Conservation (phyloP, 2,888 invertebrate genomes). For the Isoperla grammatica region DNA sequence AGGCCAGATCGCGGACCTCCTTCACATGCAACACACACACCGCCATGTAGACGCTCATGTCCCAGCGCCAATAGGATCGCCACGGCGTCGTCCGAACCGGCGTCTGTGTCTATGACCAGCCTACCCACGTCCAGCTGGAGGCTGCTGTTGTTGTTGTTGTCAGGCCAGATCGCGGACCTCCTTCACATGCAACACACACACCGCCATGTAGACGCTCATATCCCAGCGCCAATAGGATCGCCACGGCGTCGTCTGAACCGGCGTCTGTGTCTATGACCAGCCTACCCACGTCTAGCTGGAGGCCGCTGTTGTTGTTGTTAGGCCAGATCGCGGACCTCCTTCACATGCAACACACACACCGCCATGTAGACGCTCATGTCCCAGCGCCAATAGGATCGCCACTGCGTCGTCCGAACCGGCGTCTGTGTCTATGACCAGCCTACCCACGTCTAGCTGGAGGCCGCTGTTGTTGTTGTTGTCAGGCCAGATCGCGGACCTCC, state of each 20-base stretch:
- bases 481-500: too few species aligned
- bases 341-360: slow-evolving; percentile 44
- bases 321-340: too few species aligned
- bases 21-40: slow-evolving; percentile 44
- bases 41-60: slow-evolving; percentile 26
- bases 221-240: slow-evolving; percentile 42
- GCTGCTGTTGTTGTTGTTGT: too few species aligned
- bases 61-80: slow-evolving; percentile 43
- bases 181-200: too few species aligned
- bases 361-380: slow-evolving; percentile 27
- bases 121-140: slow-evolving; percentile 31
- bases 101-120: slow-evolving; percentile 47
- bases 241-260: slow-evolving; percentile 48
- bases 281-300: slow-evolving; percentile 30
- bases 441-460: slow-evolving; percentile 27
- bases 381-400: slow-evolving; percentile 43
- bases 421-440: slow-evolving; percentile 47
- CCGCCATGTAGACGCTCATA: slow-evolving; percentile 28
- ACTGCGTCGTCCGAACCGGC: slow-evolving; percentile 48
- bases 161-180: too few species aligned
- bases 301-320: too few species aligned
- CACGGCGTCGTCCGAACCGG: slow-evolving; percentile 47
- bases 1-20: too few species aligned
- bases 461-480: too few species aligned
- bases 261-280: slow-evolving; percentile 48